Base-by-base conservation (phyloP, 92 coral and sea anemone genomes). In the Palythoa caribaeorum region DNA sequence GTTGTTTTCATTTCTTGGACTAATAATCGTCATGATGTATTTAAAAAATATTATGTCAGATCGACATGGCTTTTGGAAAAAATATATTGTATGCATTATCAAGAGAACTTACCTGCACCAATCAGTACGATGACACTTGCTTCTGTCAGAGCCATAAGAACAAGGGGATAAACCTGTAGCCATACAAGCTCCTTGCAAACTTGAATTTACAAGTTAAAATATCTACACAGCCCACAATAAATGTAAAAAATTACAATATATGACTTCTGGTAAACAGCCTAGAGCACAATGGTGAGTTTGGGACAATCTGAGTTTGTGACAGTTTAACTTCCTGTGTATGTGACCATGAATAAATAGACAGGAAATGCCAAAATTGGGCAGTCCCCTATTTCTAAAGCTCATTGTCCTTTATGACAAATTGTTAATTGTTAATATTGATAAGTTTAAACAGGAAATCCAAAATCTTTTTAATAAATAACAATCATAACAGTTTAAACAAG, bases 291-390 rank as follows among this genome's bases (percentile, higher is more conserved):
- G 51, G 7, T 72, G 73, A 69, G 73, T 69, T 69, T 69, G 73
- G 73, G 73, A 72, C 77, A 65, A 65, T 14, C 50, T 37, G 20
- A 72, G 50, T 39, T 38, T 37, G 51, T 54, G 48, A 19, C 19
- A 52, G 54, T 73, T 73, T 44, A 77, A 77, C 66, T 77, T 77
- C 80, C 66, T 51, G 80, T 77, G 66, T 77, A 48, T 77, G 80
- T 77, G 40, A 19, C 36, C 62, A 51, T 19, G 38, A 36, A 52
- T 19, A 17, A 77, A 73, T 19, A 51, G 44, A 77, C 80, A 77
- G 80, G 80, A 77, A 77, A 77, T 77, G 14, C 80, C 80, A 77
- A 77, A 77, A 54, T 54, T 77, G 80, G 78, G 78, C 55, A 54
- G 60, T 50, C 63, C 47, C 80, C 60, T n/a, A 76, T 76, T 48